Evolutionary conservation across 2,797 vertebrate species (phyloP), one percentile per base, ranked within the genome.

Genomic region (Ctenopoma kingsleyae): DNA sequence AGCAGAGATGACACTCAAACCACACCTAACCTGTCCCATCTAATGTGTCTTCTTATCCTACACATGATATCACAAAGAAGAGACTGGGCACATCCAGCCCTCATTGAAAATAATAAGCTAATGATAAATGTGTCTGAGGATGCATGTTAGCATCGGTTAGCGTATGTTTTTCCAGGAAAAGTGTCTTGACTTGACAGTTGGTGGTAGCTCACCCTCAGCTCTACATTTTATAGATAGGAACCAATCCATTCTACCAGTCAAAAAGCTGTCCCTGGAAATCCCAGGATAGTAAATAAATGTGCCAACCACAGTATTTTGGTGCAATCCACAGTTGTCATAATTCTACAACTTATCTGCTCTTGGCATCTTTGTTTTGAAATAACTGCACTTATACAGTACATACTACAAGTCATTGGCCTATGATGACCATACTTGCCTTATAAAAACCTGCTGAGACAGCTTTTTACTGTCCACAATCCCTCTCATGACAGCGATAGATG

Each of bases 361-460:
- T 22, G 40, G 22, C 36, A 49, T 64, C 13, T 40, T 60, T 36
- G 17, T 44, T 64, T 44, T 13, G 35, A 13, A 16, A 51, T 52
- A 70, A 15, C 17, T 27, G 56, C 36, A 27, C 27, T 49, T 22
- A 23, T 15, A 50, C 35, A 16, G 17, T 8, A 35, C 35, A 30
- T 0, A 43, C 36, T 2, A 43, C 10, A 8, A 36, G 27, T 17
- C 12, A 2, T 44, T 0, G 1, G 52, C 38, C 57, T 60, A 55
- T 60, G 65, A 78, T 59, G 54, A 50, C 53, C 44, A 53, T 60
- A 30, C 30, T 40, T 15, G 56, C n/a, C 25, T 65, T 12, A n/a
- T 20, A 20, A 63, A 60, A 78, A 51, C 13, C 17, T 71, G 74
- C 56, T 60, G 55, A 57, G 36, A 48, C 20, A 58, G 58, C 47